These are phyloP conservation scores for Diachasmimorpha longicaudata DNA, from an alignment of 1,140 invertebrate genomes.

Conservation along the genomic window DNA sequence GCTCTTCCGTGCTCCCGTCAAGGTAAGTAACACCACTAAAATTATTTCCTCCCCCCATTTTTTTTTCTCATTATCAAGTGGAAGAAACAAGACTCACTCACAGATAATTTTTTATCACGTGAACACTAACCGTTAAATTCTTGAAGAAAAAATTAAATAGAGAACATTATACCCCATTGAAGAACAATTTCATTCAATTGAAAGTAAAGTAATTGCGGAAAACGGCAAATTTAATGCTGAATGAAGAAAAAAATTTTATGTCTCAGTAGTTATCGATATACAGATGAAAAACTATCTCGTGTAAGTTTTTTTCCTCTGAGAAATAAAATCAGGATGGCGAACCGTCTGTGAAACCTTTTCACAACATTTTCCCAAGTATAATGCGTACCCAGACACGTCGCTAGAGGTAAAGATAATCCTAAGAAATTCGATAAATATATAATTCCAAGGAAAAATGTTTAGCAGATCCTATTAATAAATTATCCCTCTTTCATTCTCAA, in stretches of 20 bases:
- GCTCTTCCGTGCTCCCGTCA: constrained; percentile 54
- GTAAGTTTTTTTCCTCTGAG: neutral
- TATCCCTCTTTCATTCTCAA: neutral
- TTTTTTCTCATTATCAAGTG: neutral
- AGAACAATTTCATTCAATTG: too few relatives aligned
- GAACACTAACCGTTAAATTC: neutral
- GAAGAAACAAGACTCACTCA: neutral
- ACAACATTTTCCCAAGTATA: neutral
- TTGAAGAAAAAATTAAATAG: too few relatives aligned
- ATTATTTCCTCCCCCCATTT: neutral
- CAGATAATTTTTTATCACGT: neutral
- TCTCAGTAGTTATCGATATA: too few relatives aligned
- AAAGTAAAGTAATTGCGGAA: neutral
- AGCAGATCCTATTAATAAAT: neutral
- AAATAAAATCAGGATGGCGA: neutral
- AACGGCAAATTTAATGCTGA: too few relatives aligned
- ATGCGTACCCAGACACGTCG: neutral
- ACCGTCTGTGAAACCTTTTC: neutral
- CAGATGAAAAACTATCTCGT: too few relatives aligned
- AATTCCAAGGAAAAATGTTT: neutral
- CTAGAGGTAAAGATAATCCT: neutral
- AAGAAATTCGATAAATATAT: neutral
- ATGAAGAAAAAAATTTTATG: too few relatives aligned
- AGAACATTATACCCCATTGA: too few relatives aligned
- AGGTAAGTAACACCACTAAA: constrained; percentile 42